A percentile compares a stretch with the other conserved stretches of the same genome.
Evolutionary conservation across 2,888 invertebrate genomes (phyloP).

Genomic region (Aelia acuminata): DNA sequence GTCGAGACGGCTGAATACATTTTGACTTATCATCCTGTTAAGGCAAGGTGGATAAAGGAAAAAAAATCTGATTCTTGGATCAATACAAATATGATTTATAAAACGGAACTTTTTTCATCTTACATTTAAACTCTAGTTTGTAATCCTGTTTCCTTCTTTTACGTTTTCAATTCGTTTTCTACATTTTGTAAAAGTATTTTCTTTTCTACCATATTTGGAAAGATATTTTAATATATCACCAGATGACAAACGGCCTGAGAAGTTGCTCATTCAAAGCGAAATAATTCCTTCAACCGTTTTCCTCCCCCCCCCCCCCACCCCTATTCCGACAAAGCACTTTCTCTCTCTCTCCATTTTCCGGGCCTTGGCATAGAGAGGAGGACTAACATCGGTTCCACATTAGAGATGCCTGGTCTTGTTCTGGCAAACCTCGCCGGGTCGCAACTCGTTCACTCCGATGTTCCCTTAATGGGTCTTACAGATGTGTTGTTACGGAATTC

Average conservation of each 20-base stretch:
- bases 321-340: not conserved
- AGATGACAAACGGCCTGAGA: not conserved
- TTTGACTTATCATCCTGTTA: too few species aligned
- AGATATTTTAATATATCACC: not conserved
- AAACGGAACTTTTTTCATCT: not conserved
- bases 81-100: not conserved
- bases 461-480: conserved; percentile 29
- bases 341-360: conserved; percentile 1
- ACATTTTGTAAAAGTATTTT: not conserved
- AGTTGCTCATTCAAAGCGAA: not conserved
- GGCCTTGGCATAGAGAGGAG: not conserved
- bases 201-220: not conserved
- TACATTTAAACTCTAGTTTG: not conserved
- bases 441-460: conserved; percentile 30
- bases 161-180: not conserved
- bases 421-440: not conserved
- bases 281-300: not conserved
- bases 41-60: too few species aligned
- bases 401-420: conserved; percentile 21
- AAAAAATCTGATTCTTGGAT: too few species aligned
- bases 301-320: too few species aligned
- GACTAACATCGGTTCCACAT: conserved; percentile 3
- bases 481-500: not conserved
- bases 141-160: not conserved
- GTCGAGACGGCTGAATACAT: too few species aligned